Percentiles rank a stretch among this genome's conserved stretches.
Evolutionary conservation across 2,797 vertebrate species (phyloP).

Genomic region (Ambastaia sidthimunki): DNA sequence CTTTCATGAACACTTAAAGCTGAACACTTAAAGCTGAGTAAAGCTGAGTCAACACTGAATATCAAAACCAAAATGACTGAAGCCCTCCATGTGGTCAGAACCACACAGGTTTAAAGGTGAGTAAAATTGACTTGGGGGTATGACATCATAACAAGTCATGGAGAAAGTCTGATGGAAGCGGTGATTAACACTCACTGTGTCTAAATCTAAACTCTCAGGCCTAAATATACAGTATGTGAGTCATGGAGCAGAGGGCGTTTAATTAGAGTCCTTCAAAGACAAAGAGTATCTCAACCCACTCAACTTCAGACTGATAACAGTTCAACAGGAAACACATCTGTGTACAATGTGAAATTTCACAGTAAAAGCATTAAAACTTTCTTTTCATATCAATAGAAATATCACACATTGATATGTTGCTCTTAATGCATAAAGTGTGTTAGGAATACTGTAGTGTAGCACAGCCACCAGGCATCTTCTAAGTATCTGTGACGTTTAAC

Average conservation of each 20-base stretch:
- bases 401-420: too few species aligned
- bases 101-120: not conserved
- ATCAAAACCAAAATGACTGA: slow-evolving; percentile 11
- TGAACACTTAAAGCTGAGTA: not conserved
- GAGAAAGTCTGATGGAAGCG: not conserved
- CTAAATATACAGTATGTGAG: slow-evolving; percentile 43
- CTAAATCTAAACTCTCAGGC: slow-evolving; percentile 8
- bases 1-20: not conserved
- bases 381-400: too few species aligned
- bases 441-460: not conserved
- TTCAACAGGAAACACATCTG: too few species aligned
- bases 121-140: slow-evolving; percentile 20
- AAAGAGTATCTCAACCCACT: slow-evolving; percentile 2
- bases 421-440: too few species aligned
- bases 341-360: too few species aligned
- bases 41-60: not conserved
- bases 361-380: too few species aligned
- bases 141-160: slow-evolving; percentile 22
- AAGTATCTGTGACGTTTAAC: slow-evolving; percentile 53
- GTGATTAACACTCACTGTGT: slow-evolving; percentile 1
- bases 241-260: slow-evolving; percentile 51
- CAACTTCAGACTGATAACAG: not conserved
- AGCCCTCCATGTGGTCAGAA: not conserved
- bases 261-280: slow-evolving; percentile 50
- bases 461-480: not conserved